Percentiles rank a stretch among this genome's conserved stretches.
Evolutionary conservation across 2,888 invertebrate species (phyloP).

Genomic region (Tenthredo distinguenda): DNA sequence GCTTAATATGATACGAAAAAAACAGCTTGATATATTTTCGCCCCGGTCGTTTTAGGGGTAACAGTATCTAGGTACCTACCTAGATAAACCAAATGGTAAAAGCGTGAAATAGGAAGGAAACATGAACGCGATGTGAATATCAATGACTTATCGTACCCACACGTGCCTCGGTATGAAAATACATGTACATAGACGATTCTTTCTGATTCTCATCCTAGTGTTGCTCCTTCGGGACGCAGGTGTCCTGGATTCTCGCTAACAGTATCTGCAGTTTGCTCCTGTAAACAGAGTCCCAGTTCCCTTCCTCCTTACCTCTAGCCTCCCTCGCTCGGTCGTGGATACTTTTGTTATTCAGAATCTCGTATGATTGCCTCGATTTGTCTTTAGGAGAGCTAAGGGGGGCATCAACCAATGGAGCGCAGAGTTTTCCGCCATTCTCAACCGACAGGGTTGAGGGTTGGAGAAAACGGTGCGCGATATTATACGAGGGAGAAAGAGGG

Average conservation of each 20-base stretch:
- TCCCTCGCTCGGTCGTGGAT: slow-evolving; percentile 53
- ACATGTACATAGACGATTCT: slow-evolving; percentile 6
- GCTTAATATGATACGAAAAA: neutral
- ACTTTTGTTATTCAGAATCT: slow-evolving; percentile 66
- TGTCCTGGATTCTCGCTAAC: slow-evolving; percentile 63
- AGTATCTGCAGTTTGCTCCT: slow-evolving; percentile 63
- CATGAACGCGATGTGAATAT: slow-evolving; percentile 9
- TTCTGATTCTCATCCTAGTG: slow-evolving; percentile 31
- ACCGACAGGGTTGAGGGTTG: slow-evolving; percentile 41
- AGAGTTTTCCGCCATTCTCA: slow-evolving; percentile 53
- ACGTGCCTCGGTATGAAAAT: neutral
- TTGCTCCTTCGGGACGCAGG: slow-evolving; percentile 56
- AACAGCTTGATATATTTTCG: neutral
- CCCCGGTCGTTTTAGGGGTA: neutral
- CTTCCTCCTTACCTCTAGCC: slow-evolving; percentile 32
- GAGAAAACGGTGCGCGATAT: slow-evolving; percentile 35
- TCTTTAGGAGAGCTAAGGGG: slow-evolving; percentile 58
- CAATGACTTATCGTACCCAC: slow-evolving; percentile 27
- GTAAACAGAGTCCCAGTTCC: slow-evolving; percentile 59
- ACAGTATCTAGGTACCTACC: neutral
- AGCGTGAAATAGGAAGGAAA: neutral
- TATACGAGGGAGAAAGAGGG: slow-evolving; percentile 36
- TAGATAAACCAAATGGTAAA: neutral
- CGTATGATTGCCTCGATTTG: slow-evolving; percentile 65
- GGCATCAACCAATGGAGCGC: slow-evolving; percentile 53